Evolutionary conservation across 2,113 vertebrate species (phyloP).

Genomic region (Pholis gunnellus): DNA sequence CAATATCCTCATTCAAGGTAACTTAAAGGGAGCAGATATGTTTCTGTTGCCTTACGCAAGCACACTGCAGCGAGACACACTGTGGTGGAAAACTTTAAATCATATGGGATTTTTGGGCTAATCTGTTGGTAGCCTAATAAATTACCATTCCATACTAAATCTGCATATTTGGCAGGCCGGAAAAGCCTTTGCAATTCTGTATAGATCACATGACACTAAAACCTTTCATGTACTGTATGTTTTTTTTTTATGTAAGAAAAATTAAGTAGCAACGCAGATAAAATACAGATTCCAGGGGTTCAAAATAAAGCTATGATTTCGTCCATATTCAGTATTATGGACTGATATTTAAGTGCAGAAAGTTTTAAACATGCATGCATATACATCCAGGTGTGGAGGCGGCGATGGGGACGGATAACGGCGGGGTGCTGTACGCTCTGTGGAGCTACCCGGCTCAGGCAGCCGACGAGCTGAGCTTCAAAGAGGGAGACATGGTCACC

Average conservation of each 20-base stretch:
- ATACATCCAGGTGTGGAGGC: slow-evolving; percentile 86
- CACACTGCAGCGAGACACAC: neutral
- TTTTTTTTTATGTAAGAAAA: neutral
- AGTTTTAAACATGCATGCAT: neutral
- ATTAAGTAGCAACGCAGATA: neutral
- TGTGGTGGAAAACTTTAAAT: neutral
- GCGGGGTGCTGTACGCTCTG: slow-evolving; percentile 89
- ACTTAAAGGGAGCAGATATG: neutral
- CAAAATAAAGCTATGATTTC: neutral
- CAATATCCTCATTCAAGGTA: neutral
- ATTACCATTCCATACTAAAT: neutral
- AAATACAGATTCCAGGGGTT: neutral
- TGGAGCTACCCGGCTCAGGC: slow-evolving; percentile 91
- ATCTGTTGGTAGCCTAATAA: neutral
- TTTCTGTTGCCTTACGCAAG: too few species aligned
- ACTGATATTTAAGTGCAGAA: neutral
- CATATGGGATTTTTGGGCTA: neutral
- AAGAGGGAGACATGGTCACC: slow-evolving; percentile 90
- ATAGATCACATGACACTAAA: neutral
- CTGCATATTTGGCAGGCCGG: neutral
- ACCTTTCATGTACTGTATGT: neutral
- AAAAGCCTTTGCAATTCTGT: neutral
- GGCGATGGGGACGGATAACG: slow-evolving; percentile 89
- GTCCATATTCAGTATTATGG: neutral
- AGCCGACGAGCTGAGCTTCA: slow-evolving; percentile 89